Base-by-base conservation (phyloP, 2,113 vertebrate genomes). In the Myotis lucifugus region DNA sequence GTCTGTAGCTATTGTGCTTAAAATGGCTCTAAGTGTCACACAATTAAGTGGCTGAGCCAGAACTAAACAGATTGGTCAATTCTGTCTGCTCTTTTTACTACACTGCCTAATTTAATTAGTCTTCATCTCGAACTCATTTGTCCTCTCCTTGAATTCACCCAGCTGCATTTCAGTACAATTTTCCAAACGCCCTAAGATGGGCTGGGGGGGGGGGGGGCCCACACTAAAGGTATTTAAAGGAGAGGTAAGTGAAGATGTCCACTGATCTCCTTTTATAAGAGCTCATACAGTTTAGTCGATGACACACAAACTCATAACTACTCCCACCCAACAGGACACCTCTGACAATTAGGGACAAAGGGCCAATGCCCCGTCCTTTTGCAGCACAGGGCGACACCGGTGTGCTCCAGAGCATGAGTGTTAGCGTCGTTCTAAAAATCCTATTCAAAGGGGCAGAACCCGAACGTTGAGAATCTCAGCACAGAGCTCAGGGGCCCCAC, bases 301-400 rank as follows among this genome's bases (percentile, higher is more conserved):
- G 40, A 67, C 74, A 64, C 40, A 89, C 48, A 37, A 2, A 83
- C 56, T 6, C 82, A 50, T 37, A 10, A 11, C 12, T 14, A 46
- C 13, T 34, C 23, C 59, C 1, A 37, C 2, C 42, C 21, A 52
- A 2, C 1, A 17, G 74, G 79, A 69, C 12, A 3, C 25, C n/a
- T 27, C 1, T 19, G 46, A 52, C 37, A 32, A 27, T 19, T 0
- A 27, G 48, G 37, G 73, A 42, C 2, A 12, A 34, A 14, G 3
- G 12, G 32, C 27, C 14, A 5, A 46, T 6, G 8, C 50, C 34
- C 54, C 42, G 1, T 79, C 27, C 23, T 42, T 69, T 82, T n/a
- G 67, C 66, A 46, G 85, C 59, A 61, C 12, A 78, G 0, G 4
- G 37, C 6, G 77, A 52, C 12, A 48, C 3, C 56, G 56, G 70